Percentiles rank a stretch among this genome's conserved stretches.
Evolutionary conservation across 2,797 vertebrate species (phyloP).

Genomic region (Hephaestus fuliginosus): DNA sequence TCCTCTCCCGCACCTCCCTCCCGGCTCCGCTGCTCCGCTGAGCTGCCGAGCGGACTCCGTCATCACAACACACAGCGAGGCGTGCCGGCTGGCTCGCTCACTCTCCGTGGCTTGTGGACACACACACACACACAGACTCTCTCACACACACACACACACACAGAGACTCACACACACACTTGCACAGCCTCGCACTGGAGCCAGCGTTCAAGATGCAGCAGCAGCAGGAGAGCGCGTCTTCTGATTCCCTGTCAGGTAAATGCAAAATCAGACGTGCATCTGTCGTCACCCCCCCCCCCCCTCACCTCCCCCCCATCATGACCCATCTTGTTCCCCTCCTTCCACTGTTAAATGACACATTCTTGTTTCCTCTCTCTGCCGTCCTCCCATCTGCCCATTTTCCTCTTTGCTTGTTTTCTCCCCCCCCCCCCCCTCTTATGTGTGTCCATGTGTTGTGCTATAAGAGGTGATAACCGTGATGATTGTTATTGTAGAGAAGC

Average conservation of each 20-base stretch:
- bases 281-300: neutral
- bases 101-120: slow-evolving; percentile 59
- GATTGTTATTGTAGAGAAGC: slow-evolving; percentile 42
- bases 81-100: slow-evolving; percentile 64
- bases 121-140: slow-evolving; percentile 25
- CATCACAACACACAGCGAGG: slow-evolving; percentile 77
- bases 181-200: slow-evolving; percentile 56
- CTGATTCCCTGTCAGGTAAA: slow-evolving; percentile 85
- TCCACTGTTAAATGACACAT: slow-evolving; percentile 34
- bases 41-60: slow-evolving; percentile 69
- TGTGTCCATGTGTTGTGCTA: slow-evolving; percentile 30
- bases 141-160: slow-evolving; percentile 40
- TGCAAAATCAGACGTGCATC: slow-evolving; percentile 28
- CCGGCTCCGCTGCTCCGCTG: slow-evolving; percentile 41
- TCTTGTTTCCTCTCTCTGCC: slow-evolving; percentile 25
- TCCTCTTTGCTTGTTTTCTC: slow-evolving; percentile 9
- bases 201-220: slow-evolving; percentile 81
- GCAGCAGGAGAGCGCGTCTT: slow-evolving; percentile 75
- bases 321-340: slow-evolving; percentile 13
- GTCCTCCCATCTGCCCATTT: slow-evolving; percentile 30
- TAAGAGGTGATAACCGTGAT: slow-evolving; percentile 28
- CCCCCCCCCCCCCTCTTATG: slow-evolving; percentile 3
- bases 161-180: slow-evolving; percentile 41
- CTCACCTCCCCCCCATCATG: slow-evolving; percentile 1
- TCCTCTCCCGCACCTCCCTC: slow-evolving; percentile 40